These are phyloP conservation scores for Drosophila prolongata DNA, from an alignment of 2,888 invertebrate species.

Conservation along the genomic window DNA sequence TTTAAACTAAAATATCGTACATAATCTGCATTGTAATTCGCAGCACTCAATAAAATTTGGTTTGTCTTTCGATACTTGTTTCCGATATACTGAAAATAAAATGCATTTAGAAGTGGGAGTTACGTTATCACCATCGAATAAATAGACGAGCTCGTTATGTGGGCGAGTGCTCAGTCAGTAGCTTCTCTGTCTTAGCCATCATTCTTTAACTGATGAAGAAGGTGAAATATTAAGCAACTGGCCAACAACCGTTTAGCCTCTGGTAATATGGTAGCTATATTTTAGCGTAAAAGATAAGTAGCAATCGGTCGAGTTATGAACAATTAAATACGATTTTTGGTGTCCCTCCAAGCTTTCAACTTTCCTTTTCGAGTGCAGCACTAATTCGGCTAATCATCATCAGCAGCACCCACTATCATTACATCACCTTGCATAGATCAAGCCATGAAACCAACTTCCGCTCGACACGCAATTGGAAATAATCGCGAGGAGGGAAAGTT, in stretches of 20 bases:
- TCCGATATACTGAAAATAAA: not conserved
- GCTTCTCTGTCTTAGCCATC: not conserved
- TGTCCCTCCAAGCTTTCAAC: constrained; percentile 27
- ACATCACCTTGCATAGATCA: constrained; percentile 52
- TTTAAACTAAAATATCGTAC: no score
- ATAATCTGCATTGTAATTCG: no score
- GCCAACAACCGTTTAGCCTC: constrained; percentile 7
- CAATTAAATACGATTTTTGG: constrained; percentile 51
- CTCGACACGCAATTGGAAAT: constrained; percentile 42
- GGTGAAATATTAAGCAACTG: constrained; percentile 12
- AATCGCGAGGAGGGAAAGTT: constrained; percentile 60
- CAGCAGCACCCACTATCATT: constrained; percentile 63
- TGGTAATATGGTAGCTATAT: constrained; percentile 36
- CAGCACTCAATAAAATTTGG: no score
- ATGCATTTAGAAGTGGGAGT: not conserved
- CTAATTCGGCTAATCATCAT: constrained; percentile 40
- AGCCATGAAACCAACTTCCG: constrained; percentile 43
- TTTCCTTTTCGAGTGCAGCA: constrained; percentile 51
- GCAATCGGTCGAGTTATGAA: constrained; percentile 32
- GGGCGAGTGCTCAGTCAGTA: not conserved
- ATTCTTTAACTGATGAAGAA: not conserved
- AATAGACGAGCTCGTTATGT: not conserved
- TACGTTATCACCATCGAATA: not conserved
- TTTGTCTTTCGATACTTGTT: not conserved
- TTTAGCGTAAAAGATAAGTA: constrained; percentile 52